These are phyloP conservation scores for Sebastes baramenuke DNA, from an alignment of 2,797 vertebrate genomes.

Conservation along the genomic window DNA sequence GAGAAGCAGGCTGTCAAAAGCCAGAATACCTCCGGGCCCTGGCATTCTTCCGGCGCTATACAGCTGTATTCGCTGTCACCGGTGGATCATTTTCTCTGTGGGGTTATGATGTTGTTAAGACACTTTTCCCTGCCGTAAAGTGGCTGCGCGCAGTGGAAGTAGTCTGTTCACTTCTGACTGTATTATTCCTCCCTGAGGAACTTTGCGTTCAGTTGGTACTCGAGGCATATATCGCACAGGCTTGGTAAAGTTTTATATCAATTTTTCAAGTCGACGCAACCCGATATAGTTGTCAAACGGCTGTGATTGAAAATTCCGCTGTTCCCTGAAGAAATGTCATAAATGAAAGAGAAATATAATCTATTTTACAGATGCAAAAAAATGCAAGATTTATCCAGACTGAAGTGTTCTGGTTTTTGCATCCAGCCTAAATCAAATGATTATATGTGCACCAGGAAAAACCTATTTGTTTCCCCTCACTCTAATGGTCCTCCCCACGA, in stretches of 20 bases:
- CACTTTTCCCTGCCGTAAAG: slow-evolving; percentile 38
- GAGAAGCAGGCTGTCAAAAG: slow-evolving; percentile 47
- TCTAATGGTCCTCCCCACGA: slow-evolving; percentile 48
- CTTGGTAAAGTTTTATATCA: slow-evolving; percentile 4
- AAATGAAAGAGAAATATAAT: slow-evolving; percentile 50
- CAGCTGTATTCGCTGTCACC: slow-evolving; percentile 31
- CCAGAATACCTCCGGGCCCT: slow-evolving; percentile 25
- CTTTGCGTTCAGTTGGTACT: slow-evolving; percentile 14
- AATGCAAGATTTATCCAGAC: slow-evolving; percentile 45
- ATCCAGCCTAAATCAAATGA: slow-evolving; percentile 62
- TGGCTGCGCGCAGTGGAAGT: slow-evolving; percentile 27
- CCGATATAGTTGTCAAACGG: slow-evolving; percentile 23
- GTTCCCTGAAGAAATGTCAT: slow-evolving; percentile 24
- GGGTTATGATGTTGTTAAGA: slow-evolving; percentile 46
- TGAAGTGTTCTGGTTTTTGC: slow-evolving; percentile 16
- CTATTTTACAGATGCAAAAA: slow-evolving; percentile 34
- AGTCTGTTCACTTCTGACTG: slow-evolving; percentile 7
- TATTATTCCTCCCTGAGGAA: slow-evolving; percentile 37
- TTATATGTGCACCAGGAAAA: slow-evolving; percentile 57
- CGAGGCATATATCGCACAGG: background rate
- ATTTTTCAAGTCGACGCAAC: slow-evolving; percentile 25
- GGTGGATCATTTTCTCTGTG: slow-evolving; percentile 54
- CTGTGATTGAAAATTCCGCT: slow-evolving; percentile 34
- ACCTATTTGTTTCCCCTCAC: slow-evolving; percentile 62
- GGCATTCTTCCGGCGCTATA: slow-evolving; percentile 19